Conservation (phyloP, 2,113 vertebrate genomes). For the Turnix velox region DNA sequence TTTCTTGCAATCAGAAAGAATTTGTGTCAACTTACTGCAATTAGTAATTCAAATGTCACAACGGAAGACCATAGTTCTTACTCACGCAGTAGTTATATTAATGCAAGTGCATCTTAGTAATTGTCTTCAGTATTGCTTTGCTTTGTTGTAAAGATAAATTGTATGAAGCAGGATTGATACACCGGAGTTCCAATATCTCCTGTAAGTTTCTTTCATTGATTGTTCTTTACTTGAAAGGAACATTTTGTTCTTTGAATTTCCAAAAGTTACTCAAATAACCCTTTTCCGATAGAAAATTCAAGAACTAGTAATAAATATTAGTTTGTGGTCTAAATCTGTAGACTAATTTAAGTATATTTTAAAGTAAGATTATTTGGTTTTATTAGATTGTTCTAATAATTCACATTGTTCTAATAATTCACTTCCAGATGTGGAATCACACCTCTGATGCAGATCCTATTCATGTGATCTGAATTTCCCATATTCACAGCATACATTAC, state of each 20-base stretch:
- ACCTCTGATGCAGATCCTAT: neutral
- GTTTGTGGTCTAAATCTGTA: neutral
- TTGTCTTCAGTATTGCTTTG: constrained; percentile 3
- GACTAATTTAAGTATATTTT: neutral
- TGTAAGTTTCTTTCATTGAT: neutral
- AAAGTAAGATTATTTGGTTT: neutral
- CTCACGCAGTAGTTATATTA: neutral
- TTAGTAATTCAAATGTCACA: neutral
- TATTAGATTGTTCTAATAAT: neutral
- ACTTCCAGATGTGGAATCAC: neutral
- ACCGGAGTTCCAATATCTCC: neutral
- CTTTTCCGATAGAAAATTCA: neutral
- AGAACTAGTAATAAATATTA: neutral
- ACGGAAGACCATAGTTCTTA: neutral
- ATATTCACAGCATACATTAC: neutral
- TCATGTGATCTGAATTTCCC: neutral
- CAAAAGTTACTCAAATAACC: neutral
- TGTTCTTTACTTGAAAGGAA: neutral
- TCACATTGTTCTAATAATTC: neutral
- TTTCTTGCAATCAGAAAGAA: neutral
- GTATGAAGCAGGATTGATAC: neutral
- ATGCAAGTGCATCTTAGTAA: neutral
- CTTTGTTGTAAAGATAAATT: neutral
- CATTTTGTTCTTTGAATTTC: neutral
- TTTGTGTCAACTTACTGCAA: neutral